Evolutionary conservation across 2,888 invertebrate species (phyloP).

Genomic region (Cerastis rubricosa): DNA sequence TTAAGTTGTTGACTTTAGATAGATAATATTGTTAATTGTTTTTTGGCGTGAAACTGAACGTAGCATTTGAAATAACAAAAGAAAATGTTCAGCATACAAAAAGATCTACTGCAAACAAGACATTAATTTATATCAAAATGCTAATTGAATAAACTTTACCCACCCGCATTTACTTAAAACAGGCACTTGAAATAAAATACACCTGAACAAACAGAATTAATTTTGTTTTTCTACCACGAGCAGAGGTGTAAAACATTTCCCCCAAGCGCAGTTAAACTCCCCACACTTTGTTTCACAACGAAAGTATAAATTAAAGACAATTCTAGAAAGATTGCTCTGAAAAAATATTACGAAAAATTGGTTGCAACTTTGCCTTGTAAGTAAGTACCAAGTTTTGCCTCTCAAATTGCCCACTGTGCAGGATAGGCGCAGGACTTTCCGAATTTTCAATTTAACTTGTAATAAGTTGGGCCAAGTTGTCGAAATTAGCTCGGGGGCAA

Average conservation of each 20-base stretch:
- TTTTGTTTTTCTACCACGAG: conserved; percentile 32
- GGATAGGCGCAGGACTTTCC: conserved; percentile 75
- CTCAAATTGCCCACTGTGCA: conserved; percentile 69
- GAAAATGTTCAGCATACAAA: not conserved
- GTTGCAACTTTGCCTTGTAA: conserved; percentile 62
- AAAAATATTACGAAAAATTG: conserved; percentile 66
- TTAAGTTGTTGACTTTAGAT: not conserved
- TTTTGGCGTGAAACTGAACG: not conserved
- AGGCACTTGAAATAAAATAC: conserved; percentile 37
- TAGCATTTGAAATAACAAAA: not conserved
- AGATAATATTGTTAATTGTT: not conserved
- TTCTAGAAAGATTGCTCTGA: conserved; percentile 64
- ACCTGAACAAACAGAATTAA: conserved; percentile 36
- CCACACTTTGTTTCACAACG: conserved; percentile 49
- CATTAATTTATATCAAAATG: conserved; percentile 34
- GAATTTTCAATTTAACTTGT: conserved; percentile 88
- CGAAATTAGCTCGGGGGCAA: conserved; percentile 78
- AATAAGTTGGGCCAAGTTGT: conserved; percentile 81
- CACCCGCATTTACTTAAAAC: conserved; percentile 36
- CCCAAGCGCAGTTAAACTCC: conserved; percentile 36
- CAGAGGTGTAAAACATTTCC: conserved; percentile 40
- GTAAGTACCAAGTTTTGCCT: conserved; percentile 67
- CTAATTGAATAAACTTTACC: conserved; percentile 37
- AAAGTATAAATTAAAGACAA: conserved; percentile 66
- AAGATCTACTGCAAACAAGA: not conserved